Conservation (phyloP, 2,888 invertebrate species). For the Dasysyrphus albostriatus region DNA sequence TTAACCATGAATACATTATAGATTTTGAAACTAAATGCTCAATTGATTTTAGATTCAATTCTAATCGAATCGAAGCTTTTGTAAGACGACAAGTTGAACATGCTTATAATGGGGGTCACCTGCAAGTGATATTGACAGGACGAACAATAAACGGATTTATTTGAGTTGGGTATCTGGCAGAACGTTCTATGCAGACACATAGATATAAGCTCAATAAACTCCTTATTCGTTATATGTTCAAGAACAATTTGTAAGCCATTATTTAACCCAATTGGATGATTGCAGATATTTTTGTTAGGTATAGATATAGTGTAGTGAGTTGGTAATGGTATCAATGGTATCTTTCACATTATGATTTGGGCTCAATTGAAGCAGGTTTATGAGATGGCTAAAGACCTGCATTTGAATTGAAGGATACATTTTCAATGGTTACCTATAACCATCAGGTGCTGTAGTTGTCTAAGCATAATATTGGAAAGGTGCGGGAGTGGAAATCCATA, state of each 20-base stretch:
- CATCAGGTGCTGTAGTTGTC: slow-evolving; percentile 19
- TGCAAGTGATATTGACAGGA: slow-evolving; percentile 41
- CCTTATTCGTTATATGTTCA: slow-evolving; percentile 3
- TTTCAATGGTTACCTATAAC: slow-evolving; percentile 39
- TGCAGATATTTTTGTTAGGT: slow-evolving; percentile 44
- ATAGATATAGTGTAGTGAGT: slow-evolving; percentile 6
- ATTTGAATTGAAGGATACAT: slow-evolving; percentile 60
- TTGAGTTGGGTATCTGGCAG: slow-evolving; percentile 33
- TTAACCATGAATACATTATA: slow-evolving; percentile 41
- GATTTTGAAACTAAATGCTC: slow-evolving; percentile 33
- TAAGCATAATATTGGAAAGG: slow-evolving; percentile 15
- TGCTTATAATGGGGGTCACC: slow-evolving; percentile 22
- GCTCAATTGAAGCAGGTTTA: slow-evolving; percentile 36
- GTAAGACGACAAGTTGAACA: slow-evolving; percentile 25
- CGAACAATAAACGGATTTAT: slow-evolving; percentile 39
- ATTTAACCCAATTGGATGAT: slow-evolving; percentile 47
- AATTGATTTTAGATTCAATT: slow-evolving; percentile 24
- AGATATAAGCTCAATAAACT: neutral
- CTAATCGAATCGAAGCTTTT: slow-evolving; percentile 22
- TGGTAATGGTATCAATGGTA: slow-evolving; percentile 3
- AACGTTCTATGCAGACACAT: neutral
- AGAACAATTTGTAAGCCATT: slow-evolving; percentile 31
- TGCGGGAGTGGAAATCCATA: neutral
- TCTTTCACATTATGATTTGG: slow-evolving; percentile 39
- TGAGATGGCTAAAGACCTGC: slow-evolving; percentile 48